A percentile compares a stretch with the other conserved stretches of the same genome.
phyloP scores from a whole-genome alignment of 2,113 vertebrate genomes.

The Lamprologus ornatipinnis region DNA sequence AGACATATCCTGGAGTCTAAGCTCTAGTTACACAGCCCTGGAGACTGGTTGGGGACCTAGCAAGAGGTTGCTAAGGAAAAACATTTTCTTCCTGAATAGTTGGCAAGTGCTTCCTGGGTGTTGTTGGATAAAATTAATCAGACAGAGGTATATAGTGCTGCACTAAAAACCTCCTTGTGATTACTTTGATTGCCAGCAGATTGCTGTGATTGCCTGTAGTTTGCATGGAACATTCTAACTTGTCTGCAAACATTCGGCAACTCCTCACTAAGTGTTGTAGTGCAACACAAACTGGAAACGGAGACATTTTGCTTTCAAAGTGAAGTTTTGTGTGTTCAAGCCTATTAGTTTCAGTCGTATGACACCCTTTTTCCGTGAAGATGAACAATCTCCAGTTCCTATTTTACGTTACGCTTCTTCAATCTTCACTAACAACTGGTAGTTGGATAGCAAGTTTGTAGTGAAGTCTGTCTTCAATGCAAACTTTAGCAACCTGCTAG shows the following conservation, averaged over 20 bases:
- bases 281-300: not conserved
- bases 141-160: not conserved
- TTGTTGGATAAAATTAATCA: not conserved
- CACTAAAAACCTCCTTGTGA: not conserved
- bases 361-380: fast-evolving
- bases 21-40: not conserved
- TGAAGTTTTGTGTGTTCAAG: not conserved
- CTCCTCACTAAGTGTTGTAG: not conserved
- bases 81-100: not conserved
- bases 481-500: not conserved
- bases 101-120: not conserved
- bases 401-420: not conserved
- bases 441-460: not conserved
- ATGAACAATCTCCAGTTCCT: not conserved
- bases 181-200: not conserved
- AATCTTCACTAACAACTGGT: not conserved
- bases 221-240: not conserved
- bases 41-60: not conserved
- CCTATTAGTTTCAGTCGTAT: not conserved
- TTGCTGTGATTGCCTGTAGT: not conserved
- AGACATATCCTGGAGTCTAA: not conserved
- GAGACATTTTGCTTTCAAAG: not conserved
- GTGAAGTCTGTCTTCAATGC: not conserved
- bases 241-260: not conserved
- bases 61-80: not conserved